These are phyloP conservation scores for Pygoscelis antarcticus DNA, from an alignment of 2,113 vertebrate genomes.

Conservation along the genomic window DNA sequence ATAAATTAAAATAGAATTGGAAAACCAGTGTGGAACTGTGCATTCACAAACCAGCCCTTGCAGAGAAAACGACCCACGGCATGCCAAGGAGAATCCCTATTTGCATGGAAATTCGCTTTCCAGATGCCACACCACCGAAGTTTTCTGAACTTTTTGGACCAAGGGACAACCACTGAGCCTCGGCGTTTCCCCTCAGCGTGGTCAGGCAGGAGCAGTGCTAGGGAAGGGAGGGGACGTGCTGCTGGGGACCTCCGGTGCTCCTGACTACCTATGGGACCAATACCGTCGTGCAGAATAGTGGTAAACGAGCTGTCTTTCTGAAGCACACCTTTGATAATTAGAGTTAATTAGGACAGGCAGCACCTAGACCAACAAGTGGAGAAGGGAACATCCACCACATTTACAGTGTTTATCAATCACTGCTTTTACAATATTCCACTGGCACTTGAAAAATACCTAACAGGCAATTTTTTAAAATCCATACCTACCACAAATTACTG, in stretches of 20 bases:
- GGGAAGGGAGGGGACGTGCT: neutral
- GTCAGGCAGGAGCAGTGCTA: neutral
- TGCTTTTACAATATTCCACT: neutral
- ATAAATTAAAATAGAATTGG: neutral
- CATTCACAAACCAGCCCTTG: neutral
- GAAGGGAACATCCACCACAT: neutral
- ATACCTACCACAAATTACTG: neutral
- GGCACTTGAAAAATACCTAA: neutral
- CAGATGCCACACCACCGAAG: fast-evolving
- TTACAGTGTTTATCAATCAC: neutral
- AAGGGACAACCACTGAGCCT: neutral
- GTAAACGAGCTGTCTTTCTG: neutral
- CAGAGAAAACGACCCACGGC: fast-evolving
- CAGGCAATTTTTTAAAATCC: neutral
- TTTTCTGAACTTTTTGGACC: neutral
- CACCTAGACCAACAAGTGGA: neutral
- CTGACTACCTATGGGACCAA: neutral
- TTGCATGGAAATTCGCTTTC: neutral
- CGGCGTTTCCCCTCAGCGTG: fast-evolving
- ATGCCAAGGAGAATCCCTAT: too few relatives aligned
- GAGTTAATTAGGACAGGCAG: neutral
- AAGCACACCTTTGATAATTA: neutral
- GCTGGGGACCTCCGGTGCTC: neutral
- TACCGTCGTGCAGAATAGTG: neutral
- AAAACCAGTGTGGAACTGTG: neutral